phyloP scores from a whole-genome alignment of 2,113 vertebrate genomes.

The Electrona antarctica region DNA sequence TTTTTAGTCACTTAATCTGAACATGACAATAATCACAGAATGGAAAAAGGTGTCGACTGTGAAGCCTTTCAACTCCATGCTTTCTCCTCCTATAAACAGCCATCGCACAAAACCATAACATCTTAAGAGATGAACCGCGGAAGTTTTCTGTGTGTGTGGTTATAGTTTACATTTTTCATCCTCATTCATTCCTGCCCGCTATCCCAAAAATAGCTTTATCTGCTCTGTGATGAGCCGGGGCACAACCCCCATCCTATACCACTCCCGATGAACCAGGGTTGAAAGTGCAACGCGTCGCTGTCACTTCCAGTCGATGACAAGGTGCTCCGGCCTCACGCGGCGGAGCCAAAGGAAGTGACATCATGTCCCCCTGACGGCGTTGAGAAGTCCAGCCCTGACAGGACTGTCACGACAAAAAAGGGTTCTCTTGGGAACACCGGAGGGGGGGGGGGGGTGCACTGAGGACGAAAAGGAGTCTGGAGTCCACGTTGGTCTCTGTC shows the following conservation, averaged over 20 bases:
- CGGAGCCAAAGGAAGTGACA: constrained; percentile 75
- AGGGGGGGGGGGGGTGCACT: constrained; percentile 28
- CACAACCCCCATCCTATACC: constrained; percentile 17
- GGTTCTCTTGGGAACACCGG: constrained; percentile 60
- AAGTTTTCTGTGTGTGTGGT: neutral
- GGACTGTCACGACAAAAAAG: constrained; percentile 73
- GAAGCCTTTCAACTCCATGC: no score
- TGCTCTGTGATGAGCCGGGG: constrained; percentile 44
- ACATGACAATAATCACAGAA: neutral
- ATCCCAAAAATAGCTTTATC: constrained; percentile 41
- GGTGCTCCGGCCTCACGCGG: constrained; percentile 49
- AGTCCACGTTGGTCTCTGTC: constrained; percentile 54
- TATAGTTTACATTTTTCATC: constrained; percentile 28
- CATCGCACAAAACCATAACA: no score
- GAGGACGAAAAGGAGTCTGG: constrained; percentile 53
- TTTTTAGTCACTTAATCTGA: neutral
- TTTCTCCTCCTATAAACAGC: no score
- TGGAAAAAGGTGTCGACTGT: no score
- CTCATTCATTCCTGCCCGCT: neutral
- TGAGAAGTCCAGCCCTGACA: constrained; percentile 65
- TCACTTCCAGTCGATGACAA: constrained; percentile 61
- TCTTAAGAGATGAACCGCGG: no score
- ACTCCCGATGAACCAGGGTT: constrained; percentile 10
- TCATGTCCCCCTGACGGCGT: constrained; percentile 66
- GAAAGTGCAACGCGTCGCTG: constrained; percentile 24